A percentile compares a stretch with the other conserved stretches of the same genome.
Conservation (phyloP, 2,888 invertebrate species). For the Troglohyphantes excavatus region DNA sequence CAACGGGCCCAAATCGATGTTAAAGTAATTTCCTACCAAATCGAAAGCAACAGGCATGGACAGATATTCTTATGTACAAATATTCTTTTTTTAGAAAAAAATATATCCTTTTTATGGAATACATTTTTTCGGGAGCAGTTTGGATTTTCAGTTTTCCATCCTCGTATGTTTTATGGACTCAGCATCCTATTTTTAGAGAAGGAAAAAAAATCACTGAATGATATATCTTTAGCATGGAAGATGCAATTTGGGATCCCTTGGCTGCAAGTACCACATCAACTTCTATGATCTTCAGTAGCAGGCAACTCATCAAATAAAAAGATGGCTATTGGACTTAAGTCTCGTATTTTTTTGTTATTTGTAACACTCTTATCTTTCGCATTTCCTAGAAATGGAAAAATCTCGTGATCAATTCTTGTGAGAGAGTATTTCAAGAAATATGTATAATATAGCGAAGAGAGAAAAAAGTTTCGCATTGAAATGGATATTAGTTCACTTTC, state of each 20-base stretch:
- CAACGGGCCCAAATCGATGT: slow-evolving; percentile 29
- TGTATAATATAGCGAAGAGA: background rate
- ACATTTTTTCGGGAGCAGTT: background rate
- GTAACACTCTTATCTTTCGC: background rate
- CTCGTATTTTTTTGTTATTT: background rate
- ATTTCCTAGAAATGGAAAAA: background rate
- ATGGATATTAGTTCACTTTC: background rate
- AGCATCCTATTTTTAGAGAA: background rate
- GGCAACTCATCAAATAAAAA: slow-evolving; percentile 5
- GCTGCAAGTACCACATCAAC: background rate
- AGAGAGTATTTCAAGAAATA: background rate
- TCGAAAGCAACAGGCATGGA: slow-evolving; percentile 51
- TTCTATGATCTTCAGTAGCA: background rate
- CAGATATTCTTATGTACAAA: background rate
- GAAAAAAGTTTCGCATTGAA: background rate
- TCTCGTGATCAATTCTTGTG: background rate
- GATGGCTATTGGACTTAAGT: background rate
- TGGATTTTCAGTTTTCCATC: background rate
- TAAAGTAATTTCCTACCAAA: slow-evolving; percentile 48
- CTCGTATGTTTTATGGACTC: background rate
- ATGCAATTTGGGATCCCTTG: background rate
- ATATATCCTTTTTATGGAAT: background rate
- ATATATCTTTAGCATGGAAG: slow-evolving; percentile 5
- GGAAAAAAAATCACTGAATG: background rate
- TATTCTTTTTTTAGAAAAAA: background rate